Conservation (phyloP, 2,797 vertebrate genomes). For the Tiaroga cobitis region DNA sequence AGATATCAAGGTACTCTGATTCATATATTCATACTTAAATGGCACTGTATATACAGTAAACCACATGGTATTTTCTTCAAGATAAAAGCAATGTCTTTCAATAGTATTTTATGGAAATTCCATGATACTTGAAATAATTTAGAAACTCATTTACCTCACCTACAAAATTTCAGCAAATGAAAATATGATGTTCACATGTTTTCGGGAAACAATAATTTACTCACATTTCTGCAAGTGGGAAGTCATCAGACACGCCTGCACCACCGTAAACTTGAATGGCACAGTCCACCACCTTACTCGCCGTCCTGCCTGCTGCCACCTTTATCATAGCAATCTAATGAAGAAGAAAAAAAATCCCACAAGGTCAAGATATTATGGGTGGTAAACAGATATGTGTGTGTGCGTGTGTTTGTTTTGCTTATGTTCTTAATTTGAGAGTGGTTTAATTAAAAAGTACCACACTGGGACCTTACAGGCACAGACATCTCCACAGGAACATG, state of each 20-base stretch:
- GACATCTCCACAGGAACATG: constrained; percentile 7
- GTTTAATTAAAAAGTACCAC: constrained; percentile 17
- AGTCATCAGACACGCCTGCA: constrained; percentile 89
- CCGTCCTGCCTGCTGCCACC: constrained; percentile 86
- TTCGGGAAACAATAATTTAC: constrained; percentile 61
- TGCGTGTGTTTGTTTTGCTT: background rate
- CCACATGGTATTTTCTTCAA: background rate
- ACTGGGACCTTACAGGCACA: background rate
- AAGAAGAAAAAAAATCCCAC: background rate
- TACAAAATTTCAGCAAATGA: background rate
- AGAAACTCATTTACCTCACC: background rate
- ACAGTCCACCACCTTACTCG: constrained; percentile 86
- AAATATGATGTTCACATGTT: too few relatives aligned
- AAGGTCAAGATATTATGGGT: background rate
- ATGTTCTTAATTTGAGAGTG: background rate
- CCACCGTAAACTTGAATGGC: constrained; percentile 90
- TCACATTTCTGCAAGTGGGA: constrained; percentile 90
- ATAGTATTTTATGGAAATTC: background rate
- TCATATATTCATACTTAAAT: background rate
- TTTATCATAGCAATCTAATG: constrained; percentile 92
- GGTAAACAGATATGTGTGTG: background rate
- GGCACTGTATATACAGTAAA: background rate
- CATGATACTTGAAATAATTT: background rate
- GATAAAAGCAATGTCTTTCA: background rate
- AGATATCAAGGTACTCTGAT: background rate